Base-by-base conservation (phyloP, 2,888 invertebrate species). In the Calliopum simillimum region DNA sequence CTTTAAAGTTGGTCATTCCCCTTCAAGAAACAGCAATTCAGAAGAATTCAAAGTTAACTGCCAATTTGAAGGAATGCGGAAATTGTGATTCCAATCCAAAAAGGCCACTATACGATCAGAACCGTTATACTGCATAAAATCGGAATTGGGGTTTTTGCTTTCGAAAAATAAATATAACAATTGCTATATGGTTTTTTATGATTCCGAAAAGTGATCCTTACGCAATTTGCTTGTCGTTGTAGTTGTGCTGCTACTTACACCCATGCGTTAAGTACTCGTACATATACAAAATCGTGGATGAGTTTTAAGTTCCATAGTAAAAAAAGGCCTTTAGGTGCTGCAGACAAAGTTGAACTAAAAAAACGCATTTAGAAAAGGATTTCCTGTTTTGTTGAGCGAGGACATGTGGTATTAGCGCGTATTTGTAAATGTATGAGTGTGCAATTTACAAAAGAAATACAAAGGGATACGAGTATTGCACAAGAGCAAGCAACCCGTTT, bases 401-500 rank as follows among this genome's bases (percentile, higher is more conserved):
- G 73, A 70, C 73, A 71, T 68, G 53, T 47, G 51, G 51, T 58
- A 8, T 62, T 6, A 46, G 25, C 14, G 11, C 69, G 33, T 68
- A 46, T 58, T 49, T 55, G 63, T 69, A 33, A 25, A n/a, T 58
- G 56, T 33, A 58, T 33, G 43, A 51, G 44, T 47, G 55, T 33
- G n/a, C 33, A 44, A 64, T 55, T 70, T 43, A 67, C 25, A 51
- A 41, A 61, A 21, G 46, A 21, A 16, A 53, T 63, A 16, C 56
- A 63, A 66, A 61, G 61, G 43, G 49, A 76, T 71, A 33, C 33
- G 33, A 33, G 33, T 33, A 72, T 74, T 74, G 74, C 73, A 76
- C 73, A 75, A 73, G 67, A 74, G 74, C n/a, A n/a, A 74, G 74
- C 76, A 77, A 75, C 74, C 76, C 77, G 74, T 75, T 74, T 76